phyloP scores from a whole-genome alignment of 2,113 vertebrate genomes.

The Prionailurus bengalensis region DNA sequence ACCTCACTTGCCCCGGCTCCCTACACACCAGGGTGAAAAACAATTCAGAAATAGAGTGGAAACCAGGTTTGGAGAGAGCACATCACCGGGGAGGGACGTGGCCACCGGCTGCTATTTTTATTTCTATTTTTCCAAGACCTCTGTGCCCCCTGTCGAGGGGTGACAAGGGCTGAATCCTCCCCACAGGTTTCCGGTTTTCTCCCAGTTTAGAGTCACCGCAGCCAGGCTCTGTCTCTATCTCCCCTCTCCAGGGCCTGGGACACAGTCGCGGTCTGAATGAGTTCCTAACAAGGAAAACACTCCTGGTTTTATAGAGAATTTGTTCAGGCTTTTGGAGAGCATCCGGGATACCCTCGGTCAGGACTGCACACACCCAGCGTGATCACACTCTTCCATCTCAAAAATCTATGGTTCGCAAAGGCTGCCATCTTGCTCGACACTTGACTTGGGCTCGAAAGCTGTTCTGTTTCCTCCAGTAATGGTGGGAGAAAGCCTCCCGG shows the following conservation, averaged over 20 bases:
- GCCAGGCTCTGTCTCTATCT: conserved; percentile 67
- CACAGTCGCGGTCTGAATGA: not conserved
- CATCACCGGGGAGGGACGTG: conserved; percentile 52
- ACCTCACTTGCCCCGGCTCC: not conserved
- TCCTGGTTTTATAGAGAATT: not conserved
- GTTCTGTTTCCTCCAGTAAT: not conserved
- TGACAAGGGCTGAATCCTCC: conserved; percentile 69
- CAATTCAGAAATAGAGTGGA: not conserved
- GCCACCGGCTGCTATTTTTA: conserved; percentile 74
- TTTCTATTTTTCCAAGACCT: conserved; percentile 74
- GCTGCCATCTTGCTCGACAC: not conserved
- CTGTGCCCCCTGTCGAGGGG: conserved; percentile 50
- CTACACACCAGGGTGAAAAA: not conserved
- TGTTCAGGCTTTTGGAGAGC: not conserved
- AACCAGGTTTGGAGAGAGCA: not conserved
- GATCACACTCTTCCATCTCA: not conserved
- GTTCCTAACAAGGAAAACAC: not conserved
- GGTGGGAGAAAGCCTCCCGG: not conserved
- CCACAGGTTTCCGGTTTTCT: conserved; percentile 75
- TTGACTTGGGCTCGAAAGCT: not conserved
- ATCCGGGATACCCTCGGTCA: not conserved
- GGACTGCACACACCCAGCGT: not conserved
- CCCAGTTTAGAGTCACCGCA: conserved; percentile 71
- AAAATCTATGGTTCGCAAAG: not conserved
- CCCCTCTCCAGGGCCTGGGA: conserved; percentile 12